phyloP scores from a whole-genome alignment of 2,113 vertebrate species.

The Pollimyrus isidori region DNA sequence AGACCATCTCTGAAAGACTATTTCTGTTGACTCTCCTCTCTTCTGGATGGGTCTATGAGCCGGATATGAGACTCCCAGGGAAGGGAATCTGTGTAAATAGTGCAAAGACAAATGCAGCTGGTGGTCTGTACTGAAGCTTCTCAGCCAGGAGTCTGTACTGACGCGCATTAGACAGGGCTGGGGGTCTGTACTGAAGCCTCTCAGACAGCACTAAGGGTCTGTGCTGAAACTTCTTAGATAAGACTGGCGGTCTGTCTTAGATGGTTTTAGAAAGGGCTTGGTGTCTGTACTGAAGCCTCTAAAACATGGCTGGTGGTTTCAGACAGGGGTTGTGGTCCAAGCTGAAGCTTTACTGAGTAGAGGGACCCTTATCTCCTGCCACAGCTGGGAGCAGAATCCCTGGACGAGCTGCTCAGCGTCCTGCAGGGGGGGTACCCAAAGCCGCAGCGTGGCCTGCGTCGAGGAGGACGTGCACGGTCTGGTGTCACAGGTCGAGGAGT shows the following conservation, averaged over 20 bases:
- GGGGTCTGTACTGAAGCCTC: too few relatives aligned
- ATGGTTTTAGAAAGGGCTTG: background rate
- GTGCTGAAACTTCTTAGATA: too few relatives aligned
- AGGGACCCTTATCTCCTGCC: background rate
- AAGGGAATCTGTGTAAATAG: background rate
- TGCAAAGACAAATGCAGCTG: background rate
- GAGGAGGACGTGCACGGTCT: conserved; percentile 82
- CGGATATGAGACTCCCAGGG: background rate
- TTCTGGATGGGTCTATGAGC: background rate
- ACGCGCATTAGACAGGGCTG: too few relatives aligned
- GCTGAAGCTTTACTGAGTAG: background rate
- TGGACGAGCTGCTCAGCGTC: conserved; percentile 86
- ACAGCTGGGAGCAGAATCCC: conserved; percentile 86
- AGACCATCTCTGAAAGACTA: background rate
- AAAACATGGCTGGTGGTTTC: background rate
- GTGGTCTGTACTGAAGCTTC: background rate
- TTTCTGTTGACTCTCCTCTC: background rate
- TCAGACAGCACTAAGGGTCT: too few relatives aligned
- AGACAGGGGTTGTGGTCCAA: background rate
- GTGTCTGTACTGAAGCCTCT: background rate
- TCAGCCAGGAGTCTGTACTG: background rate
- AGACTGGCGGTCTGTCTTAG: too few relatives aligned
- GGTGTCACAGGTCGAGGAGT: conserved; percentile 78
- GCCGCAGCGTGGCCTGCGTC: conserved; percentile 79
- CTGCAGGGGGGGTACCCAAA: conserved; percentile 82